Evolutionary conservation across 2,797 vertebrate species (phyloP), one percentile per base, ranked within the genome.

Genomic region (Falco rusticolus): DNA sequence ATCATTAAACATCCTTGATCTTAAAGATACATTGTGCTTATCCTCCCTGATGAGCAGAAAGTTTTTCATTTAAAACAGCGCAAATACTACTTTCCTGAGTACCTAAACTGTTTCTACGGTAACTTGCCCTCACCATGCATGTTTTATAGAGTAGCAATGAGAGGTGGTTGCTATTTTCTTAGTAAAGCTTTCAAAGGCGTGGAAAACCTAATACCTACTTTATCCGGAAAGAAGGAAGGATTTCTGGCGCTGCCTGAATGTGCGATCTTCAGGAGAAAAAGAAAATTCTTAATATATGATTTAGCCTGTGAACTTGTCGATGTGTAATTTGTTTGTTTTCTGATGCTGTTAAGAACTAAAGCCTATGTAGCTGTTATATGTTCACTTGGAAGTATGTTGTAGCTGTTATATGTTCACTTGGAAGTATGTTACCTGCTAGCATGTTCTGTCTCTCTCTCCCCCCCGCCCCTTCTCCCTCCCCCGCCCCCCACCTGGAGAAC

Each of bases 311-410:
- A 60, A 41, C 19, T 69, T 29, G 56, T 47, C 2, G 8, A 13
- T 43, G 29, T 10, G 25, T 21, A 10, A 20, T 45, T 64, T 29
- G 33, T 81, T 72, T 68, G 7, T 84, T 89, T 89, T 74, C 53
- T 84, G 89, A 57, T 61, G 51, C 78, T 68, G 5, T 77, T 76
- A 64, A 48, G n/a, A 60, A 4, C 34, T 47, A 16, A 37, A 70
- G 71, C 31, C 39, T 63, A 10, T 3, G 1, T 51, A 86, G 63
- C 39, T 45, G 17, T 48, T 83, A 5, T 0, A 6, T 5, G 17
- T 68, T 88, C n/a, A 8, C 16, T 21, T 37, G 12, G 39, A 51
- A 53, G n/a, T 25, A 11, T 25, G 5, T 34, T 3, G 1, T 51
- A 86, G 63, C 39, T 45, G 17, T 48, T 83, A 5, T 0, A 6